Conservation (phyloP, 2,888 invertebrate species). For the Limnephilus auricula region DNA sequence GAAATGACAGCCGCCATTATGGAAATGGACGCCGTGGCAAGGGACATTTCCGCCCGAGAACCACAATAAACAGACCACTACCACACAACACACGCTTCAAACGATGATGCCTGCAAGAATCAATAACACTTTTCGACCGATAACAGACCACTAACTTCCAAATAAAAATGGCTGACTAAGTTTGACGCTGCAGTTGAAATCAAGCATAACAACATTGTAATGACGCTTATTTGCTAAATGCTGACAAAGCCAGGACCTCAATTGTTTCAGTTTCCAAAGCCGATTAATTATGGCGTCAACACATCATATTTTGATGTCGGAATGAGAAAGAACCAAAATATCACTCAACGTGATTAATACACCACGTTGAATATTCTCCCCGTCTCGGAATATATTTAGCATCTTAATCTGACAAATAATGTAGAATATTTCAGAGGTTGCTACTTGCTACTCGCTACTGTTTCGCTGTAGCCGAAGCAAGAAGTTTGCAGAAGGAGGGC, state of each 20-base stretch:
- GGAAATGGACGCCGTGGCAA: not conserved
- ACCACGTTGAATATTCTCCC: not conserved
- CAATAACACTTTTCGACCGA: not conserved
- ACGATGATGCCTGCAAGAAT: not conserved
- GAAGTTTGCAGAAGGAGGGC: not conserved
- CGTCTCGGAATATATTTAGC: not conserved
- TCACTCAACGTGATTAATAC: conserved; percentile 10
- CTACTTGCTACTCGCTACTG: not conserved
- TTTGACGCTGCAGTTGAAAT: not conserved
- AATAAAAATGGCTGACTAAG: too few relatives aligned
- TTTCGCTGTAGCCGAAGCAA: not conserved
- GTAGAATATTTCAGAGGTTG: conserved; percentile 12
- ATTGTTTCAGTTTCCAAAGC: not conserved
- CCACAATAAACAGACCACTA: not conserved
- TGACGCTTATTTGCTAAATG: not conserved
- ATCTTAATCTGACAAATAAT: conserved; percentile 40
- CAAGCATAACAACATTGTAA: not conserved
- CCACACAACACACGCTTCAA: not conserved
- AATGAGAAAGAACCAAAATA: not conserved
- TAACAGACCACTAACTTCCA: too few relatives aligned
- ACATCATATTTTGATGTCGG: conserved; percentile 8
- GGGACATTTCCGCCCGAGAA: not conserved
- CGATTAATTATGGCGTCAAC: conserved; percentile 18
- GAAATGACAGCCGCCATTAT: conserved; percentile 15
- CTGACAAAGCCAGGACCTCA: not conserved